Percentiles rank a stretch among this genome's conserved stretches.
These are phyloP conservation scores for Athalia rosae DNA, from an alignment of 2,888 invertebrate genomes.

Conservation along the genomic window DNA sequence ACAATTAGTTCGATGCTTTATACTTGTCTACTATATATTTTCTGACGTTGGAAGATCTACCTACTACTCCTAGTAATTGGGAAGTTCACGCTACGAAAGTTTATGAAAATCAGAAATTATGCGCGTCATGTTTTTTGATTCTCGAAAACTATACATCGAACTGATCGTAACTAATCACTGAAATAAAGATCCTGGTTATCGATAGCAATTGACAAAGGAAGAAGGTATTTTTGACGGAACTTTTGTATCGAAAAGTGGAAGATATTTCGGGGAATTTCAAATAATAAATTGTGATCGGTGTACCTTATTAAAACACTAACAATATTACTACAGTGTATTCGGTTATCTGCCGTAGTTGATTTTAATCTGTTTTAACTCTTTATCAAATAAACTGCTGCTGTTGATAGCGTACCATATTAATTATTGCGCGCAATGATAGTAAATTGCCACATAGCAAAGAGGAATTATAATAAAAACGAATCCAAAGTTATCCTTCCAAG, in stretches of 20 bases:
- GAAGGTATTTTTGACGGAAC: constrained; percentile 66
- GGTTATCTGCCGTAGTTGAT: constrained; percentile 66
- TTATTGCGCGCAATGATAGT: too few relatives aligned
- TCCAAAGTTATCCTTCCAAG: not conserved
- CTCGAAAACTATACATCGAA: constrained; percentile 49
- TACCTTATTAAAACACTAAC: constrained; percentile 60
- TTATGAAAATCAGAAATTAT: too few relatives aligned
- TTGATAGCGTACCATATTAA: not conserved
- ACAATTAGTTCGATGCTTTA: constrained; percentile 21
- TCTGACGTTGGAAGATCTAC: not conserved
- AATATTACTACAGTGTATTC: constrained; percentile 58
- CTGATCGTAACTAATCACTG: constrained; percentile 52
- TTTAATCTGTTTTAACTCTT: constrained; percentile 1
- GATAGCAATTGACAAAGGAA: constrained; percentile 59
- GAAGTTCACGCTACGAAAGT: too few relatives aligned
- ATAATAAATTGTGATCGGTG: constrained; percentile 65
- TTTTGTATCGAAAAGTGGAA: constrained; percentile 62
- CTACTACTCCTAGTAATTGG: too few relatives aligned
- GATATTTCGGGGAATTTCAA: constrained; percentile 57
- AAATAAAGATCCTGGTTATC: constrained; percentile 53
- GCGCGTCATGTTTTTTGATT: not conserved
- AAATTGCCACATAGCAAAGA: too few relatives aligned
- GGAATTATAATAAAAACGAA: not conserved
- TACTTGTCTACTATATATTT: not conserved
- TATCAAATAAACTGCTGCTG: not conserved